phyloP scores from a whole-genome alignment of 2,888 invertebrate species.

The Orthonychiurus folsomi region DNA sequence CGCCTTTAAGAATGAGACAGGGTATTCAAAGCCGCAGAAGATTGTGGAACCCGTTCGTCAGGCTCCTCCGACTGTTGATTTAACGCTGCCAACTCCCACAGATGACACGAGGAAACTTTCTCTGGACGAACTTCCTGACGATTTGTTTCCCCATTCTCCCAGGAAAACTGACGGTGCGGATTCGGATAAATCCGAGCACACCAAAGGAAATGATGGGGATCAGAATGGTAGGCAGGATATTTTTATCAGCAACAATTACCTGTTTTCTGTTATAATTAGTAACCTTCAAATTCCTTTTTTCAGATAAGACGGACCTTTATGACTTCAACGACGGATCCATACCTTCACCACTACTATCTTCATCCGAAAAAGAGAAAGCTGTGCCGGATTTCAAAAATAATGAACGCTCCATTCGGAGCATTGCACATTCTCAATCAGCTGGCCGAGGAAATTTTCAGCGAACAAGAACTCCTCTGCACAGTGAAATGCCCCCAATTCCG shows the following conservation, averaged over 20 bases:
- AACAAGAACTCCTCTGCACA: constrained; percentile 18
- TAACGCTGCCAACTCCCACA: constrained; percentile 14
- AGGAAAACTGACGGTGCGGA: constrained; percentile 31
- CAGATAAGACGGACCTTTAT: constrained; percentile 32
- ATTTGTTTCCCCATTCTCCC: constrained; percentile 39
- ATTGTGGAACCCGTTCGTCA: constrained; percentile 16
- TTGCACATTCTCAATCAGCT: not conserved
- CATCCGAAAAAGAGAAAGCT: constrained; percentile 18
- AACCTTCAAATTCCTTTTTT: not conserved
- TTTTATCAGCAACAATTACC: not conserved
- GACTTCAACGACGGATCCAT: constrained; percentile 39
- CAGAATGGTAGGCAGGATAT: constrained; percentile 10
- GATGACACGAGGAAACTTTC: constrained; percentile 20
- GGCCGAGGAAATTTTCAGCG: not conserved
- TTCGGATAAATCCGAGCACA: constrained; percentile 7
- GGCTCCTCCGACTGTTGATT: constrained; percentile 14
- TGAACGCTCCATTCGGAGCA: not conserved
- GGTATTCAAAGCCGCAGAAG: constrained; percentile 56
- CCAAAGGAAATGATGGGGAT: constrained; percentile 9
- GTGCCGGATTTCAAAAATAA: constrained; percentile 15
- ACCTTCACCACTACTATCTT: constrained; percentile 35
- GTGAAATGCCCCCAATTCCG: constrained; percentile 21
- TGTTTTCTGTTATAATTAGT: not conserved
- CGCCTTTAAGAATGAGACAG: constrained; percentile 83
- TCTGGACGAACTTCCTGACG: constrained; percentile 37